Percentiles rank a stretch among this genome's conserved stretches.
Evolutionary conservation across 2,888 invertebrate genomes (phyloP).

Genomic region (Phorcus lineatus): DNA sequence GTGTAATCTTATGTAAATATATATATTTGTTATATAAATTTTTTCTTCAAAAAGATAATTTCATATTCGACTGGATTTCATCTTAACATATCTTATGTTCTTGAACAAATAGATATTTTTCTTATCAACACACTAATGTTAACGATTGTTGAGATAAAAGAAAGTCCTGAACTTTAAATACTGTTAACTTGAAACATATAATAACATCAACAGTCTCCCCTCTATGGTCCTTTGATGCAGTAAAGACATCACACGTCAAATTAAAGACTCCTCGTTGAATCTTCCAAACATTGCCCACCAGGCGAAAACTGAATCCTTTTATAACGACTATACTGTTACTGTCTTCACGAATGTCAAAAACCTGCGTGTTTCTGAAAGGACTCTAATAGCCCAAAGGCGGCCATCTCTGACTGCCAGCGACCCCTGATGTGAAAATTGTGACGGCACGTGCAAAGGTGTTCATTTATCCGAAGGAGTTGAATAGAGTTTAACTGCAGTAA

Average conservation of each 20-base stretch:
- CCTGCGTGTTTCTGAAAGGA: background rate
- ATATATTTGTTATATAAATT: no score
- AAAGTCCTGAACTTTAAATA: no score
- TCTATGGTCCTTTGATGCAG: background rate
- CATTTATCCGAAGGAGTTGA: background rate
- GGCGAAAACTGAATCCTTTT: background rate
- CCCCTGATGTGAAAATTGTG: background rate
- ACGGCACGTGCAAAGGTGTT: slow-evolving; percentile 22
- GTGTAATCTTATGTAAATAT: no score
- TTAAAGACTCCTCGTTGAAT: background rate
- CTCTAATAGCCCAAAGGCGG: background rate
- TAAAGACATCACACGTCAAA: background rate
- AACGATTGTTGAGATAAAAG: no score
- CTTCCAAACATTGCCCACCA: background rate
- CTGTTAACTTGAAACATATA: no score
- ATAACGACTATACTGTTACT: background rate
- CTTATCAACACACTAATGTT: no score
- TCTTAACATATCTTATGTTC: no score
- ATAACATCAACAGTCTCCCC: no score
- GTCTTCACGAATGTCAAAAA: background rate
- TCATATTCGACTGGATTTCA: no score
- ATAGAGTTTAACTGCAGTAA: slow-evolving; percentile 7
- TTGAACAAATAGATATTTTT: no score
- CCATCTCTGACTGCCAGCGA: background rate
- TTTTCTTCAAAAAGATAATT: no score